Evolutionary conservation across 2,797 vertebrate species (phyloP).

Genomic region (Diplodus sargus): DNA sequence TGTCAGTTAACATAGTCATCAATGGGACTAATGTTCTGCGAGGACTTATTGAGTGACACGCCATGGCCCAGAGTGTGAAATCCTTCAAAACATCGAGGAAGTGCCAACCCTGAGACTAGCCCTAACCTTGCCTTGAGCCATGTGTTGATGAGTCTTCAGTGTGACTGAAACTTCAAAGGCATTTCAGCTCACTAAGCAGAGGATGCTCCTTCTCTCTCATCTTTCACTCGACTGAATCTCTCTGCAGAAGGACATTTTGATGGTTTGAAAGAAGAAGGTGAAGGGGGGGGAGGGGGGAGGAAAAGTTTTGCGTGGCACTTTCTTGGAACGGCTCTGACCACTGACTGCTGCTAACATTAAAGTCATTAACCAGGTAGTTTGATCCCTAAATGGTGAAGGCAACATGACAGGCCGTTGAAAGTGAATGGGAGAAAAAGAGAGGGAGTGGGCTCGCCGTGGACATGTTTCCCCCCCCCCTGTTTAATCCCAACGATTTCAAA

Average conservation of each 20-base stretch:
- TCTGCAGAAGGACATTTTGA: constrained; percentile 72
- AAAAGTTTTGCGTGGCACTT: constrained; percentile 62
- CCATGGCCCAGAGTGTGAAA: constrained; percentile 69
- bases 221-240: constrained; percentile 64
- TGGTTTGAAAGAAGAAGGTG: constrained; percentile 21
- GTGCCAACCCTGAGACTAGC: constrained; percentile 73
- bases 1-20: constrained; percentile 69
- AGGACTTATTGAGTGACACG: constrained; percentile 58
- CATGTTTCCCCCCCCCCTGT: constrained; percentile 20
- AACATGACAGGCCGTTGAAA: constrained; percentile 37
- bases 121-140: constrained; percentile 81
- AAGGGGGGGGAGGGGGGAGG: too few species aligned
- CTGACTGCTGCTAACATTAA: constrained; percentile 34
- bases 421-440: constrained; percentile 10
- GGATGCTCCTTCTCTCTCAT: constrained; percentile 76
- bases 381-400: constrained; percentile 41
- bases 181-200: constrained; percentile 70
- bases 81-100: constrained; percentile 73
- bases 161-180: constrained; percentile 82
- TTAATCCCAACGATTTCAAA: constrained; percentile 30
- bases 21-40: constrained; percentile 52
- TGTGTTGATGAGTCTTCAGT: constrained; percentile 79
- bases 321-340: constrained; percentile 64
- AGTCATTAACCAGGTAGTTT: constrained; percentile 55
- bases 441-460: constrained; percentile 8